Evolutionary conservation across 2,888 invertebrate genomes (phyloP).

Genomic region (Eupithecia subumbrata): DNA sequence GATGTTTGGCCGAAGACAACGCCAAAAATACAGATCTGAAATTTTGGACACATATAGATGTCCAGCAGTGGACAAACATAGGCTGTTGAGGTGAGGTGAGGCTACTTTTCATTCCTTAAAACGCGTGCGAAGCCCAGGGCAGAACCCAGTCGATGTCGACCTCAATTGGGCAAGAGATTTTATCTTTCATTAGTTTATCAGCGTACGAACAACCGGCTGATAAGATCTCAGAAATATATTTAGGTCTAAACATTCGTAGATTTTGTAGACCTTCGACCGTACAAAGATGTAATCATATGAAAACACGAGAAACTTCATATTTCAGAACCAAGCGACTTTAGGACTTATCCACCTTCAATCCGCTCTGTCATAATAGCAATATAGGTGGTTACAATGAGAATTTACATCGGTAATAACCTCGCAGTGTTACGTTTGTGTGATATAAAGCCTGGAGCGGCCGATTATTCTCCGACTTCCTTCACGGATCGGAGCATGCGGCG

Average conservation of each 20-base stretch:
- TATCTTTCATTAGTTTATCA: background rate
- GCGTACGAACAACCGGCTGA: background rate
- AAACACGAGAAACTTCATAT: background rate
- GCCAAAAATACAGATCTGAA: too few species aligned
- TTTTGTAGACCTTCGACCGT: background rate
- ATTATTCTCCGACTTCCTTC: constrained; percentile 24
- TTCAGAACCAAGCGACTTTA: background rate
- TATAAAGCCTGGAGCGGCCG: constrained; percentile 20
- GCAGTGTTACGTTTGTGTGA: constrained; percentile 21
- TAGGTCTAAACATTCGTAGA: too few species aligned
- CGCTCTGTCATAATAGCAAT: constrained; percentile 8
- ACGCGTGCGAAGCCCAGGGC: too few species aligned
- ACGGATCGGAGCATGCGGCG: constrained; percentile 2
- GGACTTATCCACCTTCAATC: constrained; percentile 6
- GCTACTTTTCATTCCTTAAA: too few species aligned
- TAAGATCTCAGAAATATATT: too few species aligned
- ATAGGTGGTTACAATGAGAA: constrained; percentile 27
- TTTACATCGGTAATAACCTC: constrained; percentile 26
- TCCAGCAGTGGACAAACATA: too few species aligned
- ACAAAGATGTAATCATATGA: background rate
- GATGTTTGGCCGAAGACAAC: too few species aligned
- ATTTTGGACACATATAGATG: too few species aligned
- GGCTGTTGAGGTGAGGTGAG: too few species aligned
- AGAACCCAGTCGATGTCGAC: too few species aligned
- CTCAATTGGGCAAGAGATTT: too few species aligned